phyloP scores from a whole-genome alignment of 37 sponge, comb jelly and placozoan species.

The Spongilla lacustris region DNA sequence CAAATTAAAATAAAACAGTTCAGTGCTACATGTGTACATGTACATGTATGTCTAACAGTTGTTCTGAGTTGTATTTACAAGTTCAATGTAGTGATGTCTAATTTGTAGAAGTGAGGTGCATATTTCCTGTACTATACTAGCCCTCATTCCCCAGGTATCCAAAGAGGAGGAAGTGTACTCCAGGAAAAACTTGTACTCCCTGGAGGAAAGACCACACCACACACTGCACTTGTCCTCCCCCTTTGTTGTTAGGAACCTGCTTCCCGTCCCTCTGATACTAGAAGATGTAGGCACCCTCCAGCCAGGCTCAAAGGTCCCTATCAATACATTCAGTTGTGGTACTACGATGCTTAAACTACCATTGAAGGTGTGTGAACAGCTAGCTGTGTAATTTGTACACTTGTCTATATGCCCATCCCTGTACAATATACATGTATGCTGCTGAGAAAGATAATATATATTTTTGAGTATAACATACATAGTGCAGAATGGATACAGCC shows the following conservation, averaged over 20 bases:
- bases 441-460: too few relatives aligned
- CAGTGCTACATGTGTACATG: too few relatives aligned
- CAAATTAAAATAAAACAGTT: too few relatives aligned
- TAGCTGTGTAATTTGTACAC: neutral
- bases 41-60: neutral
- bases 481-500: too few relatives aligned
- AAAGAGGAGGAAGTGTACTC: constrained; percentile 16
- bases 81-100: too few relatives aligned
- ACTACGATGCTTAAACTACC: neutral
- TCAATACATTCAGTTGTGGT: neutral
- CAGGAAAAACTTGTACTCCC: neutral
- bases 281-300: neutral
- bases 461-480: too few relatives aligned
- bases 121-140: neutral
- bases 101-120: too few relatives aligned
- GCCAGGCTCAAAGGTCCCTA: neutral
- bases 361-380: neutral
- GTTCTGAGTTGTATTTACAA: too few relatives aligned
- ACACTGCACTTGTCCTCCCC: constrained; percentile 52
- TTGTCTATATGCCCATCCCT: neutral
- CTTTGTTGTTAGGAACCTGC: constrained; percentile 61
- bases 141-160: neutral
- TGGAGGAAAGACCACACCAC: constrained; percentile 38
- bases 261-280: constrained; percentile 27
- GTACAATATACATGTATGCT: neutral